These are phyloP conservation scores for Pimpla rufipes DNA, from an alignment of 2,888 invertebrate species.

Conservation along the genomic window DNA sequence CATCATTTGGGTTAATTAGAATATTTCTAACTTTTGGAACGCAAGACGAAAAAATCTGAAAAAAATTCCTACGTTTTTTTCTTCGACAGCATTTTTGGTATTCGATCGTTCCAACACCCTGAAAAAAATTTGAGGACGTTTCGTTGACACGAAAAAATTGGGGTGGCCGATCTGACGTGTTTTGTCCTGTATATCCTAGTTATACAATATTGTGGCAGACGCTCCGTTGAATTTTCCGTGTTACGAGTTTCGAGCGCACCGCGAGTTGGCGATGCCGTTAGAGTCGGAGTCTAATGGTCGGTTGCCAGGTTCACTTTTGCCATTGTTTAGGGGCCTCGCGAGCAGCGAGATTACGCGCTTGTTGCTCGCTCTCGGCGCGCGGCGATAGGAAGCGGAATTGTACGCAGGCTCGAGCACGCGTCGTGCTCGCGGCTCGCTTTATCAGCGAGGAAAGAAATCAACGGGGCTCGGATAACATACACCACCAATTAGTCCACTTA, in stretches of 20 bases:
- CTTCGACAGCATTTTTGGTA: too few species aligned
- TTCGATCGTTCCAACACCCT: too few species aligned
- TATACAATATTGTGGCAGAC: too few species aligned
- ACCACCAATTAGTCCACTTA: conserved; percentile 14
- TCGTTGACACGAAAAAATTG: too few species aligned
- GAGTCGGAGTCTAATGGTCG: conserved; percentile 44
- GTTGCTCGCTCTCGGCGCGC: neutral
- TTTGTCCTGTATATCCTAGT: too few species aligned
- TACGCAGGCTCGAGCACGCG: neutral
- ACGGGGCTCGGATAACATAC: neutral
- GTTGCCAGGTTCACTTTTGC: conserved; percentile 28
- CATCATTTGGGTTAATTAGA: too few species aligned
- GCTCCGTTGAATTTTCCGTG: conserved; percentile 19
- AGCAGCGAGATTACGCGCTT: conserved; percentile 17
- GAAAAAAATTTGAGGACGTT: too few species aligned
- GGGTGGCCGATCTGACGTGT: too few species aligned
- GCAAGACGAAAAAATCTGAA: too few species aligned
- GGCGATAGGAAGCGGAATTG: conserved; percentile 21
- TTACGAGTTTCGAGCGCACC: neutral
- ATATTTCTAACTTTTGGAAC: too few species aligned
- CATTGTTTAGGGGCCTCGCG: conserved; percentile 48
- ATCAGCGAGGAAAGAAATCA: conserved; percentile 13
- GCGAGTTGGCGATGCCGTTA: conserved; percentile 40
- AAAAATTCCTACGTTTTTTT: too few species aligned
- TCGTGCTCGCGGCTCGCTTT: neutral